Evolutionary conservation across 2,113 vertebrate species (phyloP).

Genomic region (zebrafish (Danio rerio)): DNA sequence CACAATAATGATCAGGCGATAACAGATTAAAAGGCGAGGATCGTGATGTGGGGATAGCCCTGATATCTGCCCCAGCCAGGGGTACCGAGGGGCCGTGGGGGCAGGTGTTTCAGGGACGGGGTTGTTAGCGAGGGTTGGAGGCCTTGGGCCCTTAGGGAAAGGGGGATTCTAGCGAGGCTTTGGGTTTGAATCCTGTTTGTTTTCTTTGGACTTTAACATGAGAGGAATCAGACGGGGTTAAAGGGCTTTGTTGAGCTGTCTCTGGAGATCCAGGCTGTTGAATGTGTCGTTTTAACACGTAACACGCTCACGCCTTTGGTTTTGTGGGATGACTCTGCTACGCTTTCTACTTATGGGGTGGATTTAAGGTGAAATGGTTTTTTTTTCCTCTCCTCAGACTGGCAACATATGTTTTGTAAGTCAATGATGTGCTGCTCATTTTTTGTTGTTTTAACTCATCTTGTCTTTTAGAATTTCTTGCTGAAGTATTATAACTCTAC

Average conservation of each 20-base stretch:
- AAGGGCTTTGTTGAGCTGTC: constrained; percentile 50
- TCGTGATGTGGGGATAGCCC: constrained; percentile 67
- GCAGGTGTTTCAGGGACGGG: constrained; percentile 60
- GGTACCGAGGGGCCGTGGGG: constrained; percentile 65
- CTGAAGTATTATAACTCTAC: too few relatives aligned
- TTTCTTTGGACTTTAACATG: constrained; percentile 63
- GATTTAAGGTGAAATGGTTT: neutral
- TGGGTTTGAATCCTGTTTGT: constrained; percentile 59
- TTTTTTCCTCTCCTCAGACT: too few relatives aligned
- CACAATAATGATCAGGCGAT: constrained; percentile 84
- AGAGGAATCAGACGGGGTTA: constrained; percentile 58
- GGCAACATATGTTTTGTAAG: too few relatives aligned
- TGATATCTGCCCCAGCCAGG: constrained; percentile 91
- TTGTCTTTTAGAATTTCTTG: too few relatives aligned
- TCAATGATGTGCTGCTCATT: too few relatives aligned
- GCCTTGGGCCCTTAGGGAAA: constrained; percentile 48
- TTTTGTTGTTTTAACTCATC: too few relatives aligned
- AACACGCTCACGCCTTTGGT: constrained; percentile 35
- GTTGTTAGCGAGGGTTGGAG: constrained; percentile 36
- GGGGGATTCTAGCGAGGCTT: constrained; percentile 49
- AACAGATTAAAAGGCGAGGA: constrained; percentile 85
- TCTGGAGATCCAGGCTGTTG: constrained; percentile 43
- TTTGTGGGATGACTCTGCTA: constrained; percentile 15
- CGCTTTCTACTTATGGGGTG: neutral
- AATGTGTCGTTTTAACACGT: constrained; percentile 40